Evolutionary conservation across 2,888 invertebrate species (phyloP), one percentile per base, ranked within the genome.

Genomic region (Callyntrura sp.): DNA sequence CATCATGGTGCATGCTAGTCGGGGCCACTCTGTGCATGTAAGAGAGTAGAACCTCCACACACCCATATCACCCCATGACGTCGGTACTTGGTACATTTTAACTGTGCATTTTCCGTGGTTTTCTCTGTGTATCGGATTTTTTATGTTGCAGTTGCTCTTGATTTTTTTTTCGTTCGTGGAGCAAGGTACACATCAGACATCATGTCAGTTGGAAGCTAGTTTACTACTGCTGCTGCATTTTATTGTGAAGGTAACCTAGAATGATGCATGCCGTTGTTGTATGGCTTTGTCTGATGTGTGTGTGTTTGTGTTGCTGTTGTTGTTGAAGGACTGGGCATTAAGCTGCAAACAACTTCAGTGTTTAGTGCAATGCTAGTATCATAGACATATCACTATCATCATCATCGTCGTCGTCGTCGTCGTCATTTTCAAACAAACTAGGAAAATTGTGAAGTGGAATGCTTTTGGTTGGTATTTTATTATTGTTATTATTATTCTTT

Each of bases 201-300:
- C n/a, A n/a, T n/a, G n/a, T n/a, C n/a, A n/a, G n/a, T n/a, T n/a
- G n/a, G n/a, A n/a, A 5, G n/a, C 55, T 14, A 55, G 17, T 60
- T 60, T 60, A 60, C 23, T n/a, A n/a, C n/a, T n/a, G n/a, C n/a
- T n/a, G n/a, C n/a, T 60, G 60, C 60, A 60, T 60, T 20, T 60
- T 20, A 55, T n/a, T n/a, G n/a, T 55, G 55, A 3, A 55, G 55
- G 55, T 14, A 55, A n/a, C 55, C 55, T 12, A 55, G 14, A 55
- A n/a, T 3, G n/a, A 3, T 55, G 9, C 55, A 3, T 55, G n/a
- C n/a, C n/a, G n/a, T n/a, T n/a, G n/a, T n/a, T n/a, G n/a, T n/a
- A n/a, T n/a, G n/a, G n/a, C n/a, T n/a, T n/a, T n/a, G n/a, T n/a
- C n/a, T 3, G 14, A 9, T 9, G n/a, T 55, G 14, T 9, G 2